Base-by-base conservation (phyloP, 2,888 invertebrate species). In the Parnassius apollo region DNA sequence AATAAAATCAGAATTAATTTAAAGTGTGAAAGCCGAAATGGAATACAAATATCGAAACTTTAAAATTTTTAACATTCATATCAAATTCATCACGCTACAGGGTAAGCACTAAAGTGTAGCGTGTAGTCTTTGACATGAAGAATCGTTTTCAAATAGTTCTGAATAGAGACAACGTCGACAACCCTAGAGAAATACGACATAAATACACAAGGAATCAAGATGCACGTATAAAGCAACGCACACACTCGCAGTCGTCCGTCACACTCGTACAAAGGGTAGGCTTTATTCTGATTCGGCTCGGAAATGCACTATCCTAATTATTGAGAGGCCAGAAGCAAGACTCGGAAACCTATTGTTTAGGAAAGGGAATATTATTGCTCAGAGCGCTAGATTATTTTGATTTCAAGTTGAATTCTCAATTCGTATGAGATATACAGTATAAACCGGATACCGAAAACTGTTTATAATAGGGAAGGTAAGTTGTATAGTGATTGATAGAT, bases 251-350 rank as follows among this genome's bases (percentile, higher is more conserved):
- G 71, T 76, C 75, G 76, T 75, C 72, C 62, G 77, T 69, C 82
- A 77, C 84, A 81, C 77, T 68, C 74, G 66, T 71, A 81, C 83
- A 85, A 87, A 83, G 84, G 84, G 77, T 80, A 83, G 87, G 89
- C 88, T 88, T 88, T 87, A 87, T 88, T 86, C 88, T 82, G 88
- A 85, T 83, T 93, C 84, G 79, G 83, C 80, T 81, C 82, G 78
- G 82, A 87, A 93, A 92, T 95, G 96, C 93, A 94, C 95, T 95
- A 92, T 80, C 93, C 93, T 86, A 88, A 87, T 90, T 88, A 90
- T 90, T 87, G 87, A 84, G 82, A 83, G 83, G 77, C 80, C 75
- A 77, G 78, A 72, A 80, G 77, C 82, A 80, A 77, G 75, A 72
- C 75, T 72, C 70, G 72, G 77, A 71, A 73, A 72, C 69, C 82